phyloP scores from a whole-genome alignment of 2,888 invertebrate genomes.

The Argyresthia albistria region DNA sequence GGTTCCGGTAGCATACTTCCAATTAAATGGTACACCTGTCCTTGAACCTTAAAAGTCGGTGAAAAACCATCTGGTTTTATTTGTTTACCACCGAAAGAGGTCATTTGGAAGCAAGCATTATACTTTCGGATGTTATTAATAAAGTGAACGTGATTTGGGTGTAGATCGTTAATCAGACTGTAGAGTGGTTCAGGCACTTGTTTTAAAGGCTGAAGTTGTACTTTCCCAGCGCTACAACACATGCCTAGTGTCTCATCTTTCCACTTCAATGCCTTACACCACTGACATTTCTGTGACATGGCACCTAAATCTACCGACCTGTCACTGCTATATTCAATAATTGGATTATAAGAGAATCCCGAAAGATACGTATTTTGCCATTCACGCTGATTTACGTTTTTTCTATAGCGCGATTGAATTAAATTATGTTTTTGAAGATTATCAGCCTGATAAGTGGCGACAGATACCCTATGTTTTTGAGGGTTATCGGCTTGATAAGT shows the following conservation, averaged over 20 bases:
- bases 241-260: too few relatives aligned
- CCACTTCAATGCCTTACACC: too few relatives aligned
- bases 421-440: background rate
- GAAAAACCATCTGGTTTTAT: constrained; percentile 16
- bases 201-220: background rate
- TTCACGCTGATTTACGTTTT: background rate
- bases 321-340: background rate
- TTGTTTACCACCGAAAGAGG: constrained; percentile 20
- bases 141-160: constrained; percentile 7
- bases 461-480: too few relatives aligned
- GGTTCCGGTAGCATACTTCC: constrained; percentile 16
- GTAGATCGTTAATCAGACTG: background rate
- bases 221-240: too few relatives aligned
- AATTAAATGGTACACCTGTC: constrained; percentile 16
- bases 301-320: background rate
- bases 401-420: background rate
- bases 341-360: background rate
- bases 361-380: background rate
- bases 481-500: too few relatives aligned
- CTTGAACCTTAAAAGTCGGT: constrained; percentile 17
- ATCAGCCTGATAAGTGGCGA: too few relatives aligned
- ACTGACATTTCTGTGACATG: background rate
- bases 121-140: constrained; percentile 8
- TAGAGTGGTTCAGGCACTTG: background rate
- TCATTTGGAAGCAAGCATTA: constrained; percentile 18